Base-by-base conservation (phyloP, 1,140 invertebrate species). In the Myzus persicae region DNA sequence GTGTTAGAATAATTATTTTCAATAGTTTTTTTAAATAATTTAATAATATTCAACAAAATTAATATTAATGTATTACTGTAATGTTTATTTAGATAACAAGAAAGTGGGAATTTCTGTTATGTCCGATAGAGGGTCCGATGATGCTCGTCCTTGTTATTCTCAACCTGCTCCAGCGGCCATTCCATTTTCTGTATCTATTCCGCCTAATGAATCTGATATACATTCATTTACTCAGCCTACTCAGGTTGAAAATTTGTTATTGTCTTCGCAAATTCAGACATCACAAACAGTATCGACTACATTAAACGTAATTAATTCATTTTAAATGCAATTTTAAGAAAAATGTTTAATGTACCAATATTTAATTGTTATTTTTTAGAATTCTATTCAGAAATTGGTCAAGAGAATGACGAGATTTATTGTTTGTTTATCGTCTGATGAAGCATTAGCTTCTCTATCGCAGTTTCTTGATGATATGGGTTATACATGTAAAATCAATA, bases 351-450 rank as follows among this genome's bases (percentile, higher is more conserved):
- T 76, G 1, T 31, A 31, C 31, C 1, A n/a, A n/a, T n/a, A 31
- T n/a, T 76, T 76, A 76, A n/a, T 3, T 76, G 1, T n/a, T 76
- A 76, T n/a, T 94, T 94, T 94, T 54, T 94, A 96, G 96, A 97
- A 96, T 94, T 96, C 96, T 87, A 96, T 98, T 95, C 97, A 98
- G 95, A 97, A 97, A 94, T 95, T 99, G 94, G 98, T 99, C 48
- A 97, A 97, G 88, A 96, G 98, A 94, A 98, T 99, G 98, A 99
- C 98, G 36, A 96, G 98, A 94, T 98, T 99, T 95, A 98, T 98
- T 95, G 97, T 98, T 2, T 96, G 95, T 54, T 97, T 96, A 1
- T 95, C 96, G 90, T 95, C 96, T 91, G 96, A 97, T 84, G 96
- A 96, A 48, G 97, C 97, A 8, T 95, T 97, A 3, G 95, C 96